Base-by-base conservation (phyloP, 2,888 invertebrate species). In the Epistrophe eligans region DNA sequence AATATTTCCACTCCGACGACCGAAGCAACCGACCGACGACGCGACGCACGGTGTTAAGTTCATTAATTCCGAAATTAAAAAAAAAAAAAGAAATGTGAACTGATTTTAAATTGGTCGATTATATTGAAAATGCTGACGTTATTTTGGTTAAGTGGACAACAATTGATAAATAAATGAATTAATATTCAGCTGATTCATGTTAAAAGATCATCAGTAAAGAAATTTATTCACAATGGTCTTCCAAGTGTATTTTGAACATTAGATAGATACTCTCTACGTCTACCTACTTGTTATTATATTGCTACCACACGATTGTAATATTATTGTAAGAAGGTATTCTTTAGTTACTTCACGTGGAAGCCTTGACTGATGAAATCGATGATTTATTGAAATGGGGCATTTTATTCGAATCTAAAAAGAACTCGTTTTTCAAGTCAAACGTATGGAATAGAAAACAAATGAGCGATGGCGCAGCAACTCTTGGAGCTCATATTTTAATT, bases 71-170 rank as follows among this genome's bases (percentile, higher is more conserved):
- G 48, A 40, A n/a, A n/a, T n/a, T n/a, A n/a, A n/a, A n/a, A n/a
- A 48, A 62, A 73, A 48, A 48, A 64, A 64, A 60, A 64, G 57
- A 60, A 70, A 71, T 84, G 83, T 79, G 83, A 84, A 70, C 83
- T 79, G 83, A 79, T 74, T 84, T 73, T 64, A 64, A 79, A 84
- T 64, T 57, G 83, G 62, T 62, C 50, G 57, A 84, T 84, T 79
- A 64, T 79, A 64, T 64, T 43, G 24, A 64, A 64, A 24, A 8
- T 28, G 6, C 64, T 64, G 28, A 64, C 8, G 43, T 28, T 64
- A n/a, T 15, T 64, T 64, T 15, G 9, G 24, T 28, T 13, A 24
- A 28, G 28, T 45, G 19, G 17, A 28, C 19, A 62, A 43, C 24
- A 43, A 62, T 62, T 62, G 62, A 43, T 40, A 62, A 15, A 62